These are phyloP conservation scores for Belgica antarctica DNA, from an alignment of 2,888 invertebrate species.

Conservation along the genomic window DNA sequence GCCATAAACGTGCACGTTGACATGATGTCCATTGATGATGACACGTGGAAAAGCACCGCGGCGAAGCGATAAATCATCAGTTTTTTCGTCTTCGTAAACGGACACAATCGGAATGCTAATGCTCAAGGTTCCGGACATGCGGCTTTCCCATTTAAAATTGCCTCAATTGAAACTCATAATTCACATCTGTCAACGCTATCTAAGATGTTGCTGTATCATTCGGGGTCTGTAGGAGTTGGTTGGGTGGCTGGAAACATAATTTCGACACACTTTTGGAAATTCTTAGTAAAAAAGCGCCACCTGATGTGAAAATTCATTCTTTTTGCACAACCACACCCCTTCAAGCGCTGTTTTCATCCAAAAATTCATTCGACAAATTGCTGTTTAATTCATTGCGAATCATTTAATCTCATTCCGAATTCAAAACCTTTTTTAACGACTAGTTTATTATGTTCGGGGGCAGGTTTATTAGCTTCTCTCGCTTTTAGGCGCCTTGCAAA, in stretches of 20 bases:
- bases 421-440: neutral
- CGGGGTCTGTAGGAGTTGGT: too few species aligned
- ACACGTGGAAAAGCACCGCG: conserved; percentile 8
- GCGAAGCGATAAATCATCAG: conserved; percentile 10
- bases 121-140: neutral
- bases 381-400: neutral
- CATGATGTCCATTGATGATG: neutral
- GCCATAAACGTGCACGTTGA: neutral
- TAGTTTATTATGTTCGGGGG: neutral
- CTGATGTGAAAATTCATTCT: too few species aligned
- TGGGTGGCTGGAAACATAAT: too few species aligned
- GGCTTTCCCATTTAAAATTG: too few species aligned
- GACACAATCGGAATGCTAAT: conserved; percentile 38
- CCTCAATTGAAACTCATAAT: conserved; percentile 17
- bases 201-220: too few species aligned
- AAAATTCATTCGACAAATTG: too few species aligned
- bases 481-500: neutral
- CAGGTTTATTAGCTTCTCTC: neutral
- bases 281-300: too few species aligned
- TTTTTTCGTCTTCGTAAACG: conserved; percentile 15
- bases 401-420: conserved; percentile 4
- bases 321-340: too few species aligned
- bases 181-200: conserved; percentile 16
- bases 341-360: too few species aligned
- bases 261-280: too few species aligned